Percentiles rank a stretch among this genome's conserved stretches.
Conservation (phyloP, 1,140 invertebrate genomes). For the Oryzaephilus surinamensis region DNA sequence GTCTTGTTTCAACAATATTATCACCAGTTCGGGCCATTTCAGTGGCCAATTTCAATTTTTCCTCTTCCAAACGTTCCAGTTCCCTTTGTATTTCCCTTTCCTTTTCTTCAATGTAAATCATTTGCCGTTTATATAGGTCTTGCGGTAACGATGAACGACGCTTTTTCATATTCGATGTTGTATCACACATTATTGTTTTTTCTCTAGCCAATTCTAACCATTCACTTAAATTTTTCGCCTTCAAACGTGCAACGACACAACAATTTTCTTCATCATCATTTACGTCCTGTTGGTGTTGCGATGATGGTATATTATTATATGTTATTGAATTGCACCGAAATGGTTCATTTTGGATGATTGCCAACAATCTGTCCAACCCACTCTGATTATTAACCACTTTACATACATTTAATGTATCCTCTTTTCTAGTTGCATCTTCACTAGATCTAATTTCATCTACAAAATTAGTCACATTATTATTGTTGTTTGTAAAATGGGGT, state of each 20-base stretch:
- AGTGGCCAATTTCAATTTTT: constrained; percentile 36
- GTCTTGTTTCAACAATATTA: background rate
- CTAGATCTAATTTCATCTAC: no score
- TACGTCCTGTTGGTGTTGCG: no score
- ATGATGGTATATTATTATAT: no score
- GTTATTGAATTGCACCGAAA: no score
- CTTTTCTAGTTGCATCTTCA: constrained; percentile 6
- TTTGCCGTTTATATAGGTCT: constrained; percentile 55
- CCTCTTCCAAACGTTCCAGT: constrained; percentile 45
- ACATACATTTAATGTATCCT: constrained; percentile 23
- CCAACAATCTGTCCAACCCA: constrained; percentile 38
- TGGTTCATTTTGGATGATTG: constrained; percentile 41
- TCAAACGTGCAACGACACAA: constrained; percentile 37
- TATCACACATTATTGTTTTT: constrained; percentile 23
- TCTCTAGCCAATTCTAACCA: constrained; percentile 41
- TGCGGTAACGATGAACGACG: constrained; percentile 50
- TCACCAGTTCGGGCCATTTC: constrained; percentile 20
- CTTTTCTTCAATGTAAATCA: constrained; percentile 55
- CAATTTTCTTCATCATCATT: constrained; percentile 9
- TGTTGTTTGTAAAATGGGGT: constrained; percentile 5
- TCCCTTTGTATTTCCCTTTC: constrained; percentile 53
- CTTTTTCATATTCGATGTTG: constrained; percentile 23
- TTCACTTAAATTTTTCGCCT: constrained; percentile 39
- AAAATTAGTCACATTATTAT: constrained; percentile 7
- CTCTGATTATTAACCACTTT: constrained; percentile 22